Evolutionary conservation across 2,888 invertebrate genomes (phyloP), one percentile per base, ranked within the genome.

Genomic region (Lepidochitona cinerea): DNA sequence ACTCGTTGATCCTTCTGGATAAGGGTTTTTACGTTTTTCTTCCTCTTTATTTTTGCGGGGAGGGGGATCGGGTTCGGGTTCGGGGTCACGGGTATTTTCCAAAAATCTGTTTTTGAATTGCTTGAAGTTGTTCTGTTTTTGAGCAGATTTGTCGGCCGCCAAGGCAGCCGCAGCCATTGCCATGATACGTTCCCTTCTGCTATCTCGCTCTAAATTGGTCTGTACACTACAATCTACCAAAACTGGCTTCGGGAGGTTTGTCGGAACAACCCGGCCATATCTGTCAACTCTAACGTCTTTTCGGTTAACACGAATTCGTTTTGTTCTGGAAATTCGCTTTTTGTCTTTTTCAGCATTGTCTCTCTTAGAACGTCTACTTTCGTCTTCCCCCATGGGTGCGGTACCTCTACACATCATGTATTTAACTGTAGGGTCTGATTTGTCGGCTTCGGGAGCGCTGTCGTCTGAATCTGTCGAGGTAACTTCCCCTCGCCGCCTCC

Each of bases 401-500:
- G 88, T 89, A 36, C 87, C 89, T 59, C 88, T 68, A 74, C 85
- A 87, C 70, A 87, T 86, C 66, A 88, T 79, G 77, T 85, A 89
- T 37, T 80, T 76, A n/a, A 82, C 75, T 12, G 72, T 36, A 23
- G 69, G 71, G 41, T 72, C 37, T 4, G 49, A 79, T 72, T 86
- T 86, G 68, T 87, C 87, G 33, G 86, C 85, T 71, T 87, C 87
- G 0, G 87, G 87, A 0, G 85, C 84, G 75, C 87, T 87, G 70
- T 86, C 86, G 68, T 84, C 84, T 0, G 84, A 81, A 68, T 85
- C 85, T 65, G 78, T 79, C 18, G 67, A 33, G 67, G 67, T 36
- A 12, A 33, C 26, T 64, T 54, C 70, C n/a, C 54, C 52, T n/a
- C 35, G 53, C 53, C n/a, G 52, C 35, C 54, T 70, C 18, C 23